Percentiles rank a stretch among this genome's conserved stretches.
These are phyloP conservation scores for Ornithoptera alexandrae DNA, from an alignment of 2,888 invertebrate species.

Conservation along the genomic window DNA sequence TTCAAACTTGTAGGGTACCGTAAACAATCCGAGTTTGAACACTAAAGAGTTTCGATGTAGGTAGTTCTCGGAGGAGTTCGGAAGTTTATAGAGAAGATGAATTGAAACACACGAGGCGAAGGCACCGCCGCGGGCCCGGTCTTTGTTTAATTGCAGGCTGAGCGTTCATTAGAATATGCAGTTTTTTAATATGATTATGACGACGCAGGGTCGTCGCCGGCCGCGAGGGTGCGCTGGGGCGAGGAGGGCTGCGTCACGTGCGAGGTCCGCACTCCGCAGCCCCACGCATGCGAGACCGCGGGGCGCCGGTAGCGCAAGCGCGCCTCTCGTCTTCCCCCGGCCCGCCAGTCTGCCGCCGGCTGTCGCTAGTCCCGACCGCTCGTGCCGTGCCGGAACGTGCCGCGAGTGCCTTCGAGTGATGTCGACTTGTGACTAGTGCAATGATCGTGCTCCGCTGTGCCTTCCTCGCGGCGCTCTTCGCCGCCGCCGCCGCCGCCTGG, in stretches of 20 bases:
- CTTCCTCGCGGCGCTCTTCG: constrained; percentile 77
- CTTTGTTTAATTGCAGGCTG: constrained; percentile 73
- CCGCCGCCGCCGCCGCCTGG: constrained; percentile 85
- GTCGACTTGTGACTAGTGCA: constrained; percentile 78
- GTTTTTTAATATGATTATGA: constrained; percentile 77
- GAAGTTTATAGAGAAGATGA: constrained; percentile 2
- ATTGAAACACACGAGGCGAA: constrained; percentile 34
- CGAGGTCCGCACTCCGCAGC: constrained; percentile 78
- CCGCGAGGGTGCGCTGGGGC: constrained; percentile 66
- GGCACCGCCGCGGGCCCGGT: constrained; percentile 52
- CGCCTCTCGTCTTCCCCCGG: constrained; percentile 61
- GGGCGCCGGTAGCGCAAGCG: constrained; percentile 63
- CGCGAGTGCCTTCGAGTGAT: constrained; percentile 72
- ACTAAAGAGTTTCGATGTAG: constrained; percentile 1
- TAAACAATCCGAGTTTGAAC: constrained; percentile 5
- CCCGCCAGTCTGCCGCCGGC: constrained; percentile 76
- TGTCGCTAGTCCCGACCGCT: constrained; percentile 78
- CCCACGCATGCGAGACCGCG: constrained; percentile 79
- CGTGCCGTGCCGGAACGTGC: constrained; percentile 62
- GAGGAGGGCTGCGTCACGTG: constrained; percentile 80
- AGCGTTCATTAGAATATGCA: constrained; percentile 76
- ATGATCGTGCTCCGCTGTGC: constrained; percentile 76
- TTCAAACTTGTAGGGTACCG: neutral
- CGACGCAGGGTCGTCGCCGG: constrained; percentile 66
- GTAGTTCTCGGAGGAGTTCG: neutral